These are phyloP conservation scores for Morpho helenor DNA, from an alignment of 2,888 invertebrate species.

Conservation along the genomic window DNA sequence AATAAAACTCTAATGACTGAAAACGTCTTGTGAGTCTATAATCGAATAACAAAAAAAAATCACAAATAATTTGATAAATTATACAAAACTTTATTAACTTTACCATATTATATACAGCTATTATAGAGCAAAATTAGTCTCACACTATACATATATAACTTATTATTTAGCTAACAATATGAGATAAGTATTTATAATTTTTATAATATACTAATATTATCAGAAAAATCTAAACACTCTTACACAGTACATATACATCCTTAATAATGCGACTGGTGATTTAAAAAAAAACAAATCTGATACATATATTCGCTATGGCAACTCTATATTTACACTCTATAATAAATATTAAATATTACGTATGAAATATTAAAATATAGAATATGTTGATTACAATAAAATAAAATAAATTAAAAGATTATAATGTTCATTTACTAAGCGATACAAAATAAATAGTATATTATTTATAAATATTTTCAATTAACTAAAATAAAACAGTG, in stretches of 20 bases:
- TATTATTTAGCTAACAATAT: slow-evolving; percentile 64
- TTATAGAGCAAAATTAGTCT: slow-evolving; percentile 25
- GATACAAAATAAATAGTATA: background rate
- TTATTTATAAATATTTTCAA: background rate
- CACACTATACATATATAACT: slow-evolving; percentile 40
- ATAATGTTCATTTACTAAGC: no score
- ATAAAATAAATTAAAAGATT: background rate
- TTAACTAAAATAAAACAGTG: background rate
- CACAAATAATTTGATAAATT: slow-evolving; percentile 6
- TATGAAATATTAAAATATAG: no score
- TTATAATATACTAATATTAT: slow-evolving; percentile 54
- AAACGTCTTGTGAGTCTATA: slow-evolving; percentile 6
- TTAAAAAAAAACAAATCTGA: slow-evolving; percentile 14
- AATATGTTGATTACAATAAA: no score
- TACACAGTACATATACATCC: slow-evolving; percentile 41
- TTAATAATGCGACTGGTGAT: slow-evolving; percentile 34
- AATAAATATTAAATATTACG: background rate
- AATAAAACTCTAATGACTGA: slow-evolving; percentile 15
- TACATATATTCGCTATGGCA: slow-evolving; percentile 8
- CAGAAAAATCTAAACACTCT: slow-evolving; percentile 58
- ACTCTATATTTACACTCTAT: slow-evolving; percentile 6
- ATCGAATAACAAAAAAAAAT: background rate
- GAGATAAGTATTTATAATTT: slow-evolving; percentile 60
- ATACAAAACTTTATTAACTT: slow-evolving; percentile 24
- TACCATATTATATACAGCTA: slow-evolving; percentile 29